Conservation (phyloP, 2,797 vertebrate species). For the Morelia viridis region DNA sequence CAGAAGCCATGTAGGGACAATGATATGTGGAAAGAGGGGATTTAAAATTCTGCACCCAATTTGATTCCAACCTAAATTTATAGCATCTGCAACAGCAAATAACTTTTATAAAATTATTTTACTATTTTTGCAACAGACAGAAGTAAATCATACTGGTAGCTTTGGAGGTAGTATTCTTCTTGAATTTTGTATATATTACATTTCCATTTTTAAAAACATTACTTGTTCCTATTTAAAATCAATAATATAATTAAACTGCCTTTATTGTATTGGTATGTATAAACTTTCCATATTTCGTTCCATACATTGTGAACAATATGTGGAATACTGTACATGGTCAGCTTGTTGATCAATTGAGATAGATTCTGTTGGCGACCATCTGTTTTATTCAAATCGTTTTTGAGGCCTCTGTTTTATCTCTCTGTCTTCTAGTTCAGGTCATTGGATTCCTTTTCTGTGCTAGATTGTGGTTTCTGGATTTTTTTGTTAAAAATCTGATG, state of each 20-base stretch:
- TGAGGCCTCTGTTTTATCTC: background rate
- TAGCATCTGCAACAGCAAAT: background rate
- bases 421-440: background rate
- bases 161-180: background rate
- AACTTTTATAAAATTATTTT: background rate
- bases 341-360: background rate
- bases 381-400: background rate
- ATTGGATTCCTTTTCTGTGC: background rate
- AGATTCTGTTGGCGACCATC: background rate
- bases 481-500: background rate
- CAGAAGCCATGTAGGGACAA: background rate
- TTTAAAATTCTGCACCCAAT: background rate
- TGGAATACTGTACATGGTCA: background rate
- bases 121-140: background rate
- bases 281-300: background rate
- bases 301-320: background rate
- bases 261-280: background rate
- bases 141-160: background rate
- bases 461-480: background rate
- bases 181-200: background rate
- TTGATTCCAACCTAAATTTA: background rate
- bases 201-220: background rate
- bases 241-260: background rate
- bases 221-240: background rate
- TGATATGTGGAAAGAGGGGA: background rate